Percentiles rank a stretch among this genome's conserved stretches.
Evolutionary conservation across 2,888 invertebrate species (phyloP).

Genomic region (Galerucella nymphaeae): DNA sequence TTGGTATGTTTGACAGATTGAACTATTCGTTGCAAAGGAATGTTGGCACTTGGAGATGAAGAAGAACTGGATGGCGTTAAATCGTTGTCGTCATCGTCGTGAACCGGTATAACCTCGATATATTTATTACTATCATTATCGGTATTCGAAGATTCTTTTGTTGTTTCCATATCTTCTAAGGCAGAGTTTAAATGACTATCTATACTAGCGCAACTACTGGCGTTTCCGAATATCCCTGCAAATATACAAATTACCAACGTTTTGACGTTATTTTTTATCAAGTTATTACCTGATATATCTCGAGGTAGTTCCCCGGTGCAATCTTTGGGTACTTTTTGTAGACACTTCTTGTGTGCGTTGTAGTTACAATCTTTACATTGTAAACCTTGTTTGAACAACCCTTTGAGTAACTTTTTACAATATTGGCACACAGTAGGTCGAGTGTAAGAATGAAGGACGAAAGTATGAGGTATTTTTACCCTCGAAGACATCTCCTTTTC

Average conservation of each 20-base stretch:
- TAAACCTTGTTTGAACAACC: slow-evolving; percentile 95
- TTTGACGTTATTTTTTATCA: neutral
- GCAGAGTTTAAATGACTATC: slow-evolving; percentile 66
- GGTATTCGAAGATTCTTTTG: slow-evolving; percentile 55
- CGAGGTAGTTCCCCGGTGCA: slow-evolving; percentile 83
- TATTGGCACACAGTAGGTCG: slow-evolving; percentile 95
- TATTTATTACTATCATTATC: slow-evolving; percentile 56
- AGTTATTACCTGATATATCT: slow-evolving; percentile 63
- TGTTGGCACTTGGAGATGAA: slow-evolving; percentile 92
- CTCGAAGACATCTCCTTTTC: slow-evolving; percentile 75
- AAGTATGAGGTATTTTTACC: slow-evolving; percentile 92
- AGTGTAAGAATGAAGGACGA: slow-evolving; percentile 96
- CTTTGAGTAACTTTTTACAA: slow-evolving; percentile 95
- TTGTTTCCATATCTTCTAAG: slow-evolving; percentile 68
- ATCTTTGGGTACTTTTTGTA: slow-evolving; percentile 89
- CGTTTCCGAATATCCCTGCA: slow-evolving; percentile 65
- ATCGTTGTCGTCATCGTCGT: slow-evolving; percentile 64
- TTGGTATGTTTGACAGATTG: slow-evolving; percentile 99
- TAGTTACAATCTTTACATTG: slow-evolving; percentile 98
- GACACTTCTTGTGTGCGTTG: slow-evolving; percentile 95
- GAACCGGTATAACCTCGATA: slow-evolving; percentile 64
- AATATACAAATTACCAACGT: neutral
- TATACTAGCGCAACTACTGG: slow-evolving; percentile 68
- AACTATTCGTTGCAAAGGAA: slow-evolving; percentile 98
- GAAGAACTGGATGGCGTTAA: slow-evolving; percentile 65